Evolutionary conservation across 2,888 invertebrate genomes (phyloP).

Genomic region (Belgica antarctica): DNA sequence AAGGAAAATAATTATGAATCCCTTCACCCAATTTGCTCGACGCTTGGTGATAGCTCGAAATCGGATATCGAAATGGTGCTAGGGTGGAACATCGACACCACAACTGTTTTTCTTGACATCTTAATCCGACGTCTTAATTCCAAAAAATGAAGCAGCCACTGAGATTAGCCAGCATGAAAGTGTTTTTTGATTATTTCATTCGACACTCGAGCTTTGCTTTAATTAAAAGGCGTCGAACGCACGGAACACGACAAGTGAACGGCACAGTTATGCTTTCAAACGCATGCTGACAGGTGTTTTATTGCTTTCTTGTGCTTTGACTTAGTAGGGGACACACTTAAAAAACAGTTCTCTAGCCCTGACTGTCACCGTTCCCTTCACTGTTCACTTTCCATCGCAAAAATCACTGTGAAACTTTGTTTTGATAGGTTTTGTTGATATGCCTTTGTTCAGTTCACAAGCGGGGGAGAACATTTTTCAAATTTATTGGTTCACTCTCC

Average conservation of each 20-base stretch:
- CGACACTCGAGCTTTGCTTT: background rate
- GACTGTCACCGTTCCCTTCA: too few species aligned
- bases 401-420: too few species aligned
- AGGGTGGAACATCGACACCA: background rate
- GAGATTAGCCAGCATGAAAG: background rate
- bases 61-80: background rate
- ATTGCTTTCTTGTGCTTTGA: too few species aligned
- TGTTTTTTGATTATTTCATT: background rate
- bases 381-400: too few species aligned
- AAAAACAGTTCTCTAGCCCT: too few species aligned
- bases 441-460: too few species aligned
- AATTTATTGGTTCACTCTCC: too few species aligned
- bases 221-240: background rate
- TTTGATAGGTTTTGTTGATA: too few species aligned
- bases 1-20: background rate
- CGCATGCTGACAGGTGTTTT: too few species aligned
- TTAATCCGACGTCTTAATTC: background rate
- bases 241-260: slow-evolving; percentile 7
- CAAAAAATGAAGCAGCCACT: background rate
- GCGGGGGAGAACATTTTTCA: too few species aligned
- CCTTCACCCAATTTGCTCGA: background rate
- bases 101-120: background rate
- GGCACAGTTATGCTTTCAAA: too few species aligned
- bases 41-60: background rate
- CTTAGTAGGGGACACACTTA: too few species aligned